Evolutionary conservation across 2,797 vertebrate genomes (phyloP).

Genomic region (Synaphobranchus kaupii): DNA sequence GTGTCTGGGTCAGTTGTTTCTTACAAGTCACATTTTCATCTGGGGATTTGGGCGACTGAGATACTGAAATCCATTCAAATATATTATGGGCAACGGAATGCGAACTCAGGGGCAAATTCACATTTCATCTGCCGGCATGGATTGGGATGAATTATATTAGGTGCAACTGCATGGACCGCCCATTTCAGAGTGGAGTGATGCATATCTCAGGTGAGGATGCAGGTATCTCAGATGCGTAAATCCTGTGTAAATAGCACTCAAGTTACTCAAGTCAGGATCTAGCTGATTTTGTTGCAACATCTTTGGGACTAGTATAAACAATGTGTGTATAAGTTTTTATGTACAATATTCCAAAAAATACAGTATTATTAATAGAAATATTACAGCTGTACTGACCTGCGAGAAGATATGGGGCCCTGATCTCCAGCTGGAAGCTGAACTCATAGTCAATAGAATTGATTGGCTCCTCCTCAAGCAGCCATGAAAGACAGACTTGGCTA

Average conservation of each 20-base stretch:
- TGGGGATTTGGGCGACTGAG: background rate
- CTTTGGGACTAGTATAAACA: background rate
- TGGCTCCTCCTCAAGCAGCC: constrained; percentile 79
- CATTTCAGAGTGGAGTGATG: too few species aligned
- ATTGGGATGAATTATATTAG: too few species aligned
- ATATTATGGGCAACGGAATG: too few species aligned
- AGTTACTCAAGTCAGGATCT: too few species aligned
- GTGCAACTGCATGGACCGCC: too few species aligned
- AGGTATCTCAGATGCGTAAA: too few species aligned
- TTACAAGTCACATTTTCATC: background rate
- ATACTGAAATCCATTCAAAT: too few species aligned
- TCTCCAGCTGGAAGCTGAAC: constrained; percentile 94
- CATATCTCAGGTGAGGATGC: too few species aligned
- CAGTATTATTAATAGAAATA: background rate
- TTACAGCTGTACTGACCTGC: constrained; percentile 77
- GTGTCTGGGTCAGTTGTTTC: background rate
- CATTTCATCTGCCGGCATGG: too few species aligned
- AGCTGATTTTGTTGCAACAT: background rate
- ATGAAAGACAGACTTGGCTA: constrained; percentile 75
- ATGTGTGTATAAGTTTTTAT: background rate
- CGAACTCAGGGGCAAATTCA: too few species aligned
- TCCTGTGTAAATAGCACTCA: too few species aligned
- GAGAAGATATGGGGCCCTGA: constrained; percentile 87
- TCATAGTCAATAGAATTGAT: constrained; percentile 92
- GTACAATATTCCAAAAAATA: background rate